These are phyloP conservation scores for Trachemys scripta DNA, from an alignment of 2,113 vertebrate species.

Conservation along the genomic window DNA sequence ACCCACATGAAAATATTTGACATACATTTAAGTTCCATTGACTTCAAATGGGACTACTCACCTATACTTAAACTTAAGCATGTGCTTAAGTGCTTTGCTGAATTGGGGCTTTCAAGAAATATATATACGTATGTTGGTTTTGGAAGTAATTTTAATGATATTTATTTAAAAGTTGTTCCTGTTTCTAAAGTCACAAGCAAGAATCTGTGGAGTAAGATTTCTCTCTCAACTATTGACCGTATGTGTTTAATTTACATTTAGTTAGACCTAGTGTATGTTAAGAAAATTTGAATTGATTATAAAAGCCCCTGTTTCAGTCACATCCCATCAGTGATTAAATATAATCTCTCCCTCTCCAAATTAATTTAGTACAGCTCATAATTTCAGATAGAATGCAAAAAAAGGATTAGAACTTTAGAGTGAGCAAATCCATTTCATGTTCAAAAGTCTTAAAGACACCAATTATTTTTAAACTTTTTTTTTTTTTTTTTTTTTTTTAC, in stretches of 20 bases:
- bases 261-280: neutral
- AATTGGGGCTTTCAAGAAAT: neutral
- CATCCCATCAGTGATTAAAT: slow-evolving; percentile 32
- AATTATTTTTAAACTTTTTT: neutral
- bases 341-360: neutral
- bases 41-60: slow-evolving; percentile 11
- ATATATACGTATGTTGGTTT: neutral
- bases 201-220: neutral
- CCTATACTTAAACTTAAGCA: neutral
- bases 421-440: neutral
- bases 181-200: neutral
- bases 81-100: slow-evolving; percentile 4
- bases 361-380: slow-evolving; percentile 8
- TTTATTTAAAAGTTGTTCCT: neutral
- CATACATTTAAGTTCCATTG: neutral
- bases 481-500: neutral
- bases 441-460: neutral
- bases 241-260: neutral
- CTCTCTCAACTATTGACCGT: neutral
- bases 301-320: neutral
- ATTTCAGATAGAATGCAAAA: slow-evolving; percentile 9
- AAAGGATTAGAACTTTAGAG: neutral
- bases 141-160: neutral
- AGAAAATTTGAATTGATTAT: slow-evolving; percentile 15
- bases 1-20: slow-evolving; percentile 15